These are phyloP conservation scores for Parelbella ahira DNA, from an alignment of 2,888 invertebrate species.

Conservation along the genomic window DNA sequence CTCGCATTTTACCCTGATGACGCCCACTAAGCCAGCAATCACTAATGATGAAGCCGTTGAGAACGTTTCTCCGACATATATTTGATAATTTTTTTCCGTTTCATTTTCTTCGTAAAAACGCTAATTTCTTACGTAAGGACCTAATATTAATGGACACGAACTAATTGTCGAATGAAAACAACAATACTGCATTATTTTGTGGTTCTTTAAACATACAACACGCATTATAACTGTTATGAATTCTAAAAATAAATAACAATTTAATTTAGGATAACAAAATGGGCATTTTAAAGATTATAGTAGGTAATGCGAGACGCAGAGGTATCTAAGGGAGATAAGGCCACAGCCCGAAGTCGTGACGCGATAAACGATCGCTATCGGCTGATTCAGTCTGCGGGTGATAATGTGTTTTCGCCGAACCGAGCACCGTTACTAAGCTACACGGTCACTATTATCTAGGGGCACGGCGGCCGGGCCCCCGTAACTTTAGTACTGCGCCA, in stretches of 20 bases:
- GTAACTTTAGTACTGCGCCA: neutral
- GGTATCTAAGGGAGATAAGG: constrained; percentile 12
- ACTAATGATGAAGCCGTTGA: no score
- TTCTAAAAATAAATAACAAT: constrained; percentile 4
- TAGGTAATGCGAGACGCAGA: constrained; percentile 5
- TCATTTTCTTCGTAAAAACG: no score
- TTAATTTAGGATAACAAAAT: neutral
- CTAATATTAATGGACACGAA: constrained; percentile 11
- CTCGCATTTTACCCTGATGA: no score
- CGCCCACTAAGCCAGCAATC: no score
- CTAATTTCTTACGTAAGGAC: no score
- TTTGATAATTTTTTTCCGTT: no score
- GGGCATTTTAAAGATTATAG: constrained; percentile 2
- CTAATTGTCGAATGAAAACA: constrained; percentile 18
- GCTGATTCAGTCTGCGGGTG: constrained; percentile 8
- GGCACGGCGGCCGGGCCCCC: constrained; percentile 18
- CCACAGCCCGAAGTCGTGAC: constrained; percentile 13
- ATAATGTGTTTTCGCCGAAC: constrained; percentile 7
- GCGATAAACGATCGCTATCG: constrained; percentile 14
- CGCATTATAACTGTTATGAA: neutral
- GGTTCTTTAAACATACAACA: neutral
- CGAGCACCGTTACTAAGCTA: constrained; percentile 5
- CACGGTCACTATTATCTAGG: constrained; percentile 2
- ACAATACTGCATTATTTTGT: constrained; percentile 16
- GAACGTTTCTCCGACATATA: no score